These are phyloP conservation scores for Spicauda simplicius DNA, from an alignment of 2,888 invertebrate genomes.

Conservation along the genomic window DNA sequence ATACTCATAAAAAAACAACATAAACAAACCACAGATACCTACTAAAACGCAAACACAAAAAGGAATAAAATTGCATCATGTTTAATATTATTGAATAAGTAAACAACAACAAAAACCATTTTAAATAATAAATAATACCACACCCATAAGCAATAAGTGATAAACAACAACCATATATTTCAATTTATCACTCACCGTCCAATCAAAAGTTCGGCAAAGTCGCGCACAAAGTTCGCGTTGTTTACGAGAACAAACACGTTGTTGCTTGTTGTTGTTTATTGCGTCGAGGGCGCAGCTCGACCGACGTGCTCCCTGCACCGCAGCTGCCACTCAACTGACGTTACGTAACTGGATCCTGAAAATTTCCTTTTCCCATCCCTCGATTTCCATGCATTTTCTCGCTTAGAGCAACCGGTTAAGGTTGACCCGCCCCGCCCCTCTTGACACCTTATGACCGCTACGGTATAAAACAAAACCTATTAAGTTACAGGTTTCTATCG, in stretches of 20 bases:
- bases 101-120: no score
- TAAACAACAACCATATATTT: background rate
- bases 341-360: conserved; percentile 79
- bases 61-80: no score
- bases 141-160: background rate
- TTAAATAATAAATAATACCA: background rate
- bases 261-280: conserved; percentile 74
- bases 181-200: conserved; percentile 45
- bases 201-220: conserved; percentile 49
- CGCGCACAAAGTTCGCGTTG: conserved; percentile 57
- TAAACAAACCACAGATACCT: no score
- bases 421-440: conserved; percentile 51
- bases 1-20: no score
- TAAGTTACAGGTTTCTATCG: conserved; percentile 46
- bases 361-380: conserved; percentile 64
- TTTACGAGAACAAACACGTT: conserved; percentile 80
- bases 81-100: no score
- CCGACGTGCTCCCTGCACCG: conserved; percentile 61
- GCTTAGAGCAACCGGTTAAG: conserved; percentile 47
- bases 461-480: conserved; percentile 26
- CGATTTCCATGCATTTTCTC: conserved; percentile 64
- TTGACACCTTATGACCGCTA: background rate
- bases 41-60: no score
- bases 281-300: conserved; percentile 50
- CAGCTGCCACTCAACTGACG: conserved; percentile 69